Percentiles rank a stretch among this genome's conserved stretches.
These are phyloP conservation scores for Chrysolina haemoptera DNA, from an alignment of 2,888 invertebrate genomes.

Conservation along the genomic window DNA sequence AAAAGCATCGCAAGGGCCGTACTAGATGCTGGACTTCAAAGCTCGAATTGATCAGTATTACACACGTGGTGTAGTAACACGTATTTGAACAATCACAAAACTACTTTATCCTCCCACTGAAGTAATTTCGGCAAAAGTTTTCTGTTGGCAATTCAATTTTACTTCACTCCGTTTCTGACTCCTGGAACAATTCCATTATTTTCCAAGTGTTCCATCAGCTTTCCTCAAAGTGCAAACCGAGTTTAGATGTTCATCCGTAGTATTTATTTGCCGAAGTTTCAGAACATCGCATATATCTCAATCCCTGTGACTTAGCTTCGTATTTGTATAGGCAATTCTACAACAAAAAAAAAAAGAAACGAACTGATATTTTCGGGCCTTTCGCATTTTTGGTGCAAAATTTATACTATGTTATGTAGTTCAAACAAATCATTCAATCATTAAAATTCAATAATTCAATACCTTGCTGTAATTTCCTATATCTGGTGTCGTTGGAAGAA, in stretches of 20 bases:
- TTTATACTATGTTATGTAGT: too few species aligned
- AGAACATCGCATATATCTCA: not conserved
- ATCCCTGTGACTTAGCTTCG: too few species aligned
- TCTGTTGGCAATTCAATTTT: slow-evolving; percentile 7
- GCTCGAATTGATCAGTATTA: not conserved
- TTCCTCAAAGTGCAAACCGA: not conserved
- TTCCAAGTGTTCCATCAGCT: slow-evolving; percentile 1
- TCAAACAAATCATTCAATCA: too few species aligned
- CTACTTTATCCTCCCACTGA: not conserved
- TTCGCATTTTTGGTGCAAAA: too few species aligned
- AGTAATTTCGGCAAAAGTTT: not conserved
- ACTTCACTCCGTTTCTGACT: not conserved
- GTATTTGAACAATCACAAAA: slow-evolving; percentile 3
- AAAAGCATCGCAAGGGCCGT: slow-evolving; percentile 21
- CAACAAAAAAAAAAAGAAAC: too few species aligned
- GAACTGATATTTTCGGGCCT: too few species aligned
- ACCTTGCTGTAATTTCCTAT: too few species aligned
- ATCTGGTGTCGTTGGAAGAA: too few species aligned
- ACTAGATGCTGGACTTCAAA: not conserved
- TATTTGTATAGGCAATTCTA: too few species aligned
- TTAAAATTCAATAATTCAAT: too few species aligned
- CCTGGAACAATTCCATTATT: not conserved
- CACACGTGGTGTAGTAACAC: not conserved
- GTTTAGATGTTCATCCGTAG: not conserved
- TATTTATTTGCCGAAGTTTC: not conserved